These are phyloP conservation scores for Tragulus kanchil DNA, from an alignment of 2,113 vertebrate genomes.

Conservation along the genomic window DNA sequence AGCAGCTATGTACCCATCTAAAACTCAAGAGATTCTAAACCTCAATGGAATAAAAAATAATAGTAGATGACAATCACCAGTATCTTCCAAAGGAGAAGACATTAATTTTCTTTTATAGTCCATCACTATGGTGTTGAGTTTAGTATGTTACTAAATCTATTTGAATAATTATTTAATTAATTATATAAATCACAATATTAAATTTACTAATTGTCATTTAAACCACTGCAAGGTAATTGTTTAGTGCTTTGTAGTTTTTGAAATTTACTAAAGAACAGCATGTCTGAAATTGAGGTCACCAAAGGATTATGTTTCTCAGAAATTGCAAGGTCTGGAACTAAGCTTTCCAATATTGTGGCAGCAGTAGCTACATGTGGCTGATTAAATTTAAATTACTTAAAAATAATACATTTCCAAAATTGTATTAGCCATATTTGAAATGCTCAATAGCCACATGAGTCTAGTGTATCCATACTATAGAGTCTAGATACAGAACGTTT, in stretches of 20 bases:
- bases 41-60: background rate
- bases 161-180: background rate
- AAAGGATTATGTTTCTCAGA: background rate
- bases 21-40: background rate
- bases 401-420: background rate
- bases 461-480: background rate
- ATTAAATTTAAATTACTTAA: background rate
- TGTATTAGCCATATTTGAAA: background rate
- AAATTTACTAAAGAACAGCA: background rate
- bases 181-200: background rate
- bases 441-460: too few species aligned
- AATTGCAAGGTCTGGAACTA: background rate
- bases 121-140: background rate
- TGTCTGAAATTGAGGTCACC: background rate
- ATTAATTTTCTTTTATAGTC: background rate
- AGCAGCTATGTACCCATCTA: background rate
- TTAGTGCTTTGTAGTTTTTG: background rate
- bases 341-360: background rate
- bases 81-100: background rate
- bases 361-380: background rate
- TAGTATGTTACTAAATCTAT: background rate
- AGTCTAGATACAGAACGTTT: background rate
- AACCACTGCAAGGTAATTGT: background rate
- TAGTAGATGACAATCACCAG: background rate
- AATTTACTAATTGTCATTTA: background rate